These are phyloP conservation scores for Macaca nemestrina DNA, from an alignment of 2,113 vertebrate genomes.

Conservation along the genomic window DNA sequence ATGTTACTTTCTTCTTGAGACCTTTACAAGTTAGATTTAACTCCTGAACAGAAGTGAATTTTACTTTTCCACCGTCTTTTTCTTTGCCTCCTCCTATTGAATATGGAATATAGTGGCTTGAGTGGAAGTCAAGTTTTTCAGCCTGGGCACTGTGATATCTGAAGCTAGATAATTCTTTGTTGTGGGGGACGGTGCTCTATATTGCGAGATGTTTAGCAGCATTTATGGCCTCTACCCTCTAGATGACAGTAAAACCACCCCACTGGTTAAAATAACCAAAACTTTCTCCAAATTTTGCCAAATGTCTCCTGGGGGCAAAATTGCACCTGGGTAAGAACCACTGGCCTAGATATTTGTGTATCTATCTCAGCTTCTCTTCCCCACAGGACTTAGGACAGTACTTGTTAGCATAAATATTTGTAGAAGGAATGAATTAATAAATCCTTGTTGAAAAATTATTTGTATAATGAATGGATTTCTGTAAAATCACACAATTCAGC, in stretches of 20 bases:
- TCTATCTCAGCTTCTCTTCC: neutral
- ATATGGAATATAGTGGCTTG: neutral
- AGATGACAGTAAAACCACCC: neutral
- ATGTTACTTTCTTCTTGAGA: constrained; percentile 8
- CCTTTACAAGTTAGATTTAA: neutral
- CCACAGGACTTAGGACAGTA: constrained; percentile 7
- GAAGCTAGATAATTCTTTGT: neutral
- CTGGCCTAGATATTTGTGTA: neutral
- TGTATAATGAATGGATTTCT: constrained; percentile 60
- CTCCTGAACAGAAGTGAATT: neutral
- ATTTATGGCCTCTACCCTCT: neutral
- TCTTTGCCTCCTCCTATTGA: neutral
- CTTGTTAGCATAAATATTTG: constrained; percentile 57
- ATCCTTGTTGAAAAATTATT: constrained; percentile 59
- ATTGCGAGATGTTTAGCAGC: neutral
- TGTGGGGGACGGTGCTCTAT: neutral
- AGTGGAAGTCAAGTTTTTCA: neutral
- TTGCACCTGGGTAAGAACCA: neutral
- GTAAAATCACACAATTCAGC: constrained; percentile 38
- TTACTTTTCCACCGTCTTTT: neutral
- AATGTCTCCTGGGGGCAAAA: neutral
- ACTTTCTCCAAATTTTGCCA: neutral
- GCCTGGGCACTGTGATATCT: neutral
- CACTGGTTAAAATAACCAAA: neutral
- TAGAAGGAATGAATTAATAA: constrained; percentile 57